Conservation (phyloP, 2,113 vertebrate species). For the Rhinopomastus cyanomelas region DNA sequence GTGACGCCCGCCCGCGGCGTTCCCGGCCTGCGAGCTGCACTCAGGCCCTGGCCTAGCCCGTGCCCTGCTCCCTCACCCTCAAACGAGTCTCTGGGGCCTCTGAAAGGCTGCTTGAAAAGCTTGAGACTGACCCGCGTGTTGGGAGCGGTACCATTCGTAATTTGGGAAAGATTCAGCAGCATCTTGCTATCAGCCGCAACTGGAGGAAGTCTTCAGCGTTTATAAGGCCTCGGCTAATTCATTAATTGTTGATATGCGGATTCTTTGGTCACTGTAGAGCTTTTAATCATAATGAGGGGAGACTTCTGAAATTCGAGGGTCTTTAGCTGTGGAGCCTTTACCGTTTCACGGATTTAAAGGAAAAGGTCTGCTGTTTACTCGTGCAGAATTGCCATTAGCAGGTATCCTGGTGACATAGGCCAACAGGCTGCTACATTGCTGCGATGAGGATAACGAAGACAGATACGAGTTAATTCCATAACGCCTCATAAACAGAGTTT, state of each 20-base stretch:
- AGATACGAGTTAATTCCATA: not conserved
- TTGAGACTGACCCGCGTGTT: not conserved
- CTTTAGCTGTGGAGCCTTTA: not conserved
- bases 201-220: not conserved
- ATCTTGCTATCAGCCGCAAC: not conserved
- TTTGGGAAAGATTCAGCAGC: not conserved
- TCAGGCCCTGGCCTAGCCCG: constrained; percentile 17
- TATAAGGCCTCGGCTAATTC: not conserved
- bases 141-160: not conserved
- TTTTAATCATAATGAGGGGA: not conserved
- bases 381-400: not conserved
- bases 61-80: not conserved
- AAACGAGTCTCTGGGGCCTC: not conserved
- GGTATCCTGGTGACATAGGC: not conserved
- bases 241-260: accelerated
- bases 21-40: not conserved
- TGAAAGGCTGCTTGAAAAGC: not conserved
- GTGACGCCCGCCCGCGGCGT: not conserved
- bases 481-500: not conserved
- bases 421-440: not conserved
- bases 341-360: not conserved
- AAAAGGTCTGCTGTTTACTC: not conserved
- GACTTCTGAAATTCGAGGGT: not conserved
- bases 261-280: not conserved
- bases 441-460: not conserved